Evolutionary conservation across 2,888 invertebrate species (phyloP).

Genomic region (Ischnura elegans): DNA sequence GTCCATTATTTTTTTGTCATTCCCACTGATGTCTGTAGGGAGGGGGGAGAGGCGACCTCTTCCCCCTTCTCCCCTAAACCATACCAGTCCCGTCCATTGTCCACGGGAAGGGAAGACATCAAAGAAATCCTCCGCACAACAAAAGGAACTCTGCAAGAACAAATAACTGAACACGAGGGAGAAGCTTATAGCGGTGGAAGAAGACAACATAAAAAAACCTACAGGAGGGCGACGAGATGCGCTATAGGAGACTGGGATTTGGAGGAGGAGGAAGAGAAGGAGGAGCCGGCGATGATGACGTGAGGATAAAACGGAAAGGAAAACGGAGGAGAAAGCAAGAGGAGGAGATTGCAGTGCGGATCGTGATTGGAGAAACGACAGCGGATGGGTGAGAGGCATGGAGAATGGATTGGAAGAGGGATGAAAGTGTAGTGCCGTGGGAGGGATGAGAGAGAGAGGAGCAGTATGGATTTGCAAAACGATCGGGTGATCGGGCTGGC

Average conservation of each 20-base stretch:
- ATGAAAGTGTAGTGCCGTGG: background rate
- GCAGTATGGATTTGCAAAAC: background rate
- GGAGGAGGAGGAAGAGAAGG: too few relatives aligned
- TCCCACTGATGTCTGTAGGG: background rate
- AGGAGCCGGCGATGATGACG: background rate
- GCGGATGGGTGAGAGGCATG: background rate
- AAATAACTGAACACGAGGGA: slow-evolving; percentile 32
- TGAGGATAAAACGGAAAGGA: background rate
- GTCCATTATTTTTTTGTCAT: slow-evolving; percentile 17
- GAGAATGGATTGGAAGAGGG: background rate
- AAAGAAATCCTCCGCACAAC: background rate
- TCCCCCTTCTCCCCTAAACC: background rate
- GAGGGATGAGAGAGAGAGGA: background rate
- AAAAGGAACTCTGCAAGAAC: slow-evolving; percentile 29
- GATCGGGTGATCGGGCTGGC: slow-evolving; percentile 22
- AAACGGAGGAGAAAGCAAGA: background rate
- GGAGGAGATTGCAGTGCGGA: background rate
- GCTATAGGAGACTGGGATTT: background rate
- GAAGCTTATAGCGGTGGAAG: slow-evolving; percentile 24
- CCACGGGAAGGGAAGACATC: background rate
- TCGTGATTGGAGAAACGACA: background rate
- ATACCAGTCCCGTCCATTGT: background rate
- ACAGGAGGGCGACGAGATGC: background rate
- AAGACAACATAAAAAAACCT: background rate
- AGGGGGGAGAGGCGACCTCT: background rate